phyloP scores from a whole-genome alignment of 2,113 vertebrate species.

The Rafetus swinhoei region DNA sequence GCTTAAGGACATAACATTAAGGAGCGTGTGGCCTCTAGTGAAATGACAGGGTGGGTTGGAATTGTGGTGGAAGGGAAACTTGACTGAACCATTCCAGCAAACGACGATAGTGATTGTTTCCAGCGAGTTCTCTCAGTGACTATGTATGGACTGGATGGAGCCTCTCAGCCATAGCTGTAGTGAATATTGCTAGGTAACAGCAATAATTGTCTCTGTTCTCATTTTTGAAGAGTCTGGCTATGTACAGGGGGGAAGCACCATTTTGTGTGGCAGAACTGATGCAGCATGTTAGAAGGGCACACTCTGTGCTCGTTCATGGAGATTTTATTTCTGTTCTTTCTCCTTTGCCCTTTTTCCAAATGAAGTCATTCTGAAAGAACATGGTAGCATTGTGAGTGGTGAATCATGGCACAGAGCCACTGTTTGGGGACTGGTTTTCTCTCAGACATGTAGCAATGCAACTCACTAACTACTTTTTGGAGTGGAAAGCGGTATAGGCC shows the following conservation, averaged over 20 bases:
- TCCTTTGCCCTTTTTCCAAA: background rate
- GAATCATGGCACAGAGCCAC: background rate
- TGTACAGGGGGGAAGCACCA: background rate
- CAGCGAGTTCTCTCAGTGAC: background rate
- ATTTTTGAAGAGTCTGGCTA: background rate
- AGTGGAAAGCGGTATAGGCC: background rate
- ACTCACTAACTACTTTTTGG: accelerated
- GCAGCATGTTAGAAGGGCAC: background rate
- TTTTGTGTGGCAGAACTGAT: background rate
- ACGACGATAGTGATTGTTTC: background rate
- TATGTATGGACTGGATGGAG: background rate
- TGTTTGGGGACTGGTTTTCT: background rate
- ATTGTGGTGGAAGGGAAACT: background rate
- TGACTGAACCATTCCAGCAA: background rate
- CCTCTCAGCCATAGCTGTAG: no score
- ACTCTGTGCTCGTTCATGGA: background rate
- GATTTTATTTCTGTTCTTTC: background rate
- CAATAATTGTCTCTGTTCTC: background rate
- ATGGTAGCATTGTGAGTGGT: background rate
- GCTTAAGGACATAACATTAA: background rate
- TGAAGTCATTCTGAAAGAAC: background rate
- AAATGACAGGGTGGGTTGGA: background rate
- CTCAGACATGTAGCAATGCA: background rate
- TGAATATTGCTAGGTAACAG: background rate
- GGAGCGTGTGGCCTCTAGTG: background rate